phyloP scores from a whole-genome alignment of 2,113 vertebrate species.

The Myotis lucifugus region DNA sequence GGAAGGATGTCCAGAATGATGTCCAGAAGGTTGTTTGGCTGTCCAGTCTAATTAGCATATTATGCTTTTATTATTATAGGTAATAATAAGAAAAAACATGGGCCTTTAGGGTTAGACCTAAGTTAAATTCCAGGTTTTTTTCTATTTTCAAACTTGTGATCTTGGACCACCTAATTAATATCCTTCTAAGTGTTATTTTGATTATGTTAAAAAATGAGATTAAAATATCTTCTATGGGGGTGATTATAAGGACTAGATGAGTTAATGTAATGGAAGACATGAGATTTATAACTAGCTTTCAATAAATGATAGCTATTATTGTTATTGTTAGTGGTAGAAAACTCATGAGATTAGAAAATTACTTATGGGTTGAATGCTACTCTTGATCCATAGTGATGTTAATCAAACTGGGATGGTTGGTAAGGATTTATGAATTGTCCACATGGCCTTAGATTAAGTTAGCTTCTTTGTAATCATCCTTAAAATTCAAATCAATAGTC shows the following conservation, averaged over 20 bases:
- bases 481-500: constrained; percentile 41
- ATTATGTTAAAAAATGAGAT: background rate
- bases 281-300: background rate
- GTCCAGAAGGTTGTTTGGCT: no score
- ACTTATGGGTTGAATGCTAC: background rate
- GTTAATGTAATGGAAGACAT: background rate
- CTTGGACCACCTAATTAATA: background rate
- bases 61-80: no score
- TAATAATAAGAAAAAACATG: background rate
- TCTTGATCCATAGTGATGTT: background rate
- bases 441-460: background rate
- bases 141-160: background rate
- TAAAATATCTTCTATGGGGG: background rate
- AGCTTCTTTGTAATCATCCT: constrained; percentile 13
- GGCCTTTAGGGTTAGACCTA: background rate
- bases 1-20: no score
- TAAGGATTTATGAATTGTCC: constrained; percentile 4
- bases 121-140: background rate
- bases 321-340: constrained; percentile 18
- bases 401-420: background rate
- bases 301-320: constrained; percentile 16
- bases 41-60: no score
- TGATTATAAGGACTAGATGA: background rate
- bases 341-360: constrained; percentile 33
- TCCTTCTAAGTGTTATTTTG: background rate